Base-by-base conservation (phyloP, 2,797 vertebrate species). In the Apogon hyalosoma region DNA sequence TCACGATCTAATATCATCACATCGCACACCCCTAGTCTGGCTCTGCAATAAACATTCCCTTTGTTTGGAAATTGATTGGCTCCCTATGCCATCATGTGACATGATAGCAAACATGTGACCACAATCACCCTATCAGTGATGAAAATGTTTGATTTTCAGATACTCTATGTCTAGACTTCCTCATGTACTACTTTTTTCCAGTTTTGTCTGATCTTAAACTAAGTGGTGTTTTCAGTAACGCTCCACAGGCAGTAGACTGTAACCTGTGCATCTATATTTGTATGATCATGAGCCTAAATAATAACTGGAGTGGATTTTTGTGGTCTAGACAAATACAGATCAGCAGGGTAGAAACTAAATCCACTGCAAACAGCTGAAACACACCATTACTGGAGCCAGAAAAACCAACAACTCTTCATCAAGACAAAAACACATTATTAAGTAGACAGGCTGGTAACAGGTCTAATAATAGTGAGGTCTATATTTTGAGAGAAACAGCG, bases 371-470 rank as follows among this genome's bases (percentile, higher is more conserved):
- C 39, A 15, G 45, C 9, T 0, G 19, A 13, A 64, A 72, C 63
- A 38, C 54, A n/a, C 8, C 9, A 38, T 4, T 2, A 4, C 51
- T 6, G 39, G n/a, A 58, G 59, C 18, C 52, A 6, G 31, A 2
- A 65, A 65, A 48, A 11, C 6, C 69, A 62, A 73, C 59, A 72
- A 57, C 14, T 33, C 38, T 39, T 28, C 50, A 45, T 60, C 60
- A 52, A 68, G 43, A 67, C 54, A 4, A 33, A 63, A 41, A 69
- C 57, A 18, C 71, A 57, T 63, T 82, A 72, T 75, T 41, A 54
- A 47, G 4, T 68, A 59, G 69, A 57, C 62, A 9, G 14, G n/a
- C 57, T 58, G 1, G 53, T 51, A 62, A 62, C 53, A 39, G 15
- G 4, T 53, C 60, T 43, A 69, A 55, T 53, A 62, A 69, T n/a